phyloP scores from a whole-genome alignment of 2,888 invertebrate genomes.

The Deilephila elpenor region DNA sequence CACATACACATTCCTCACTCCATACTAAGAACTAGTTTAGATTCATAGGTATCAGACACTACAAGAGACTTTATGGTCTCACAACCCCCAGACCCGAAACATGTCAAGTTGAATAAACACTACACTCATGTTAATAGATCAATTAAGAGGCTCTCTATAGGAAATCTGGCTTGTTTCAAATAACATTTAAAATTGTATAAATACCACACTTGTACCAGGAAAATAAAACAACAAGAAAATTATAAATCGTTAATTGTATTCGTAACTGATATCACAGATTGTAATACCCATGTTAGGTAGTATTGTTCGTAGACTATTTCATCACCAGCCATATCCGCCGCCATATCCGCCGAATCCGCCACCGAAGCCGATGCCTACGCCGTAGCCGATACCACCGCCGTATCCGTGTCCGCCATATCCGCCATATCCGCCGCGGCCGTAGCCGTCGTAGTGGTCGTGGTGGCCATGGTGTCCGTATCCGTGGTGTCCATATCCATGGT shows the following conservation, averaged over 20 bases:
- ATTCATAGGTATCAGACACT: no score
- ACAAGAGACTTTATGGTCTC: no score
- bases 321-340: slow-evolving; percentile 38
- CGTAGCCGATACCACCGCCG: slow-evolving; percentile 36
- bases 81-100: no score
- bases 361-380: slow-evolving; percentile 34
- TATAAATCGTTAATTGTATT: slow-evolving; percentile 8
- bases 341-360: slow-evolving; percentile 30
- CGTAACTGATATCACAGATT: slow-evolving; percentile 43
- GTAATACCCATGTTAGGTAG: slow-evolving; percentile 37
- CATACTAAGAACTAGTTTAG: no score
- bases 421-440: slow-evolving; percentile 34
- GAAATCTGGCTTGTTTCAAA: no score
- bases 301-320: slow-evolving; percentile 32
- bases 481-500: slow-evolving; percentile 19
- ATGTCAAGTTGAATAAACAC: no score
- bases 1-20: no score
- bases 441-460: slow-evolving; percentile 31
- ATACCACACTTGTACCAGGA: background rate
- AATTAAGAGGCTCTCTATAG: no score
- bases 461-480: slow-evolving; percentile 26
- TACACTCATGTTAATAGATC: no score
- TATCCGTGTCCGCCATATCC: slow-evolving; percentile 38
- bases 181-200: background rate
- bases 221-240: slow-evolving; percentile 1